phyloP scores from a whole-genome alignment of 2,113 vertebrate genomes.

The Halcyon malimbica region DNA sequence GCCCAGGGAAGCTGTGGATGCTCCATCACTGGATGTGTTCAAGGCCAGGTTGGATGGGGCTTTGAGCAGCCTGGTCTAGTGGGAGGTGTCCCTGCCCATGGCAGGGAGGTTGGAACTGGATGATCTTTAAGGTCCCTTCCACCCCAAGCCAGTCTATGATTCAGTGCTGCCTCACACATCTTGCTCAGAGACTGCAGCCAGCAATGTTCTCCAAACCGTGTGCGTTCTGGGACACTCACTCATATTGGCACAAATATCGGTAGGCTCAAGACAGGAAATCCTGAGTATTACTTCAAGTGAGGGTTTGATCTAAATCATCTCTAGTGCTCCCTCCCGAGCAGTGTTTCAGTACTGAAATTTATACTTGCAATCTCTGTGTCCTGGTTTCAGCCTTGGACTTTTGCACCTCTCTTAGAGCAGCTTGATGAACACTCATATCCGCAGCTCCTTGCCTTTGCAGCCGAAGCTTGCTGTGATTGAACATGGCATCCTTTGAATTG shows the following conservation, averaged over 20 bases:
- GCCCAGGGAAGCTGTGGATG: no score
- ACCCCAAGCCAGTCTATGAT: no score
- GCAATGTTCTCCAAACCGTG: neutral
- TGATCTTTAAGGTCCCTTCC: no score
- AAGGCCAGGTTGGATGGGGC: no score
- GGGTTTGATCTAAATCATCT: neutral
- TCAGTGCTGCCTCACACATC: neutral
- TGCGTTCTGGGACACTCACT: neutral
- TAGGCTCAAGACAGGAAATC: neutral
- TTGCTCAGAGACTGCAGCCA: neutral
- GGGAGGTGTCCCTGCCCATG: no score
- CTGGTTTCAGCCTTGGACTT: neutral
- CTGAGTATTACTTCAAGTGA: neutral
- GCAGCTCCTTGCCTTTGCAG: neutral
- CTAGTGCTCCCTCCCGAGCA: neutral
- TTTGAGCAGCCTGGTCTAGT: no score
- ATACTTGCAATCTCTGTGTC: neutral
- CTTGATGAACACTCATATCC: fast-evolving
- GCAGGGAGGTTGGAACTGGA: no score
- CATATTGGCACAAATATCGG: neutral
- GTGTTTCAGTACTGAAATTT: neutral
- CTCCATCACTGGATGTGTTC: no score
- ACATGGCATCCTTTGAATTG: neutral
- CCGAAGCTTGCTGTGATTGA: neutral
- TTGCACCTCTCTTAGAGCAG: neutral